Base-by-base conservation (phyloP, 92 coral and sea anemone species). In the Heliopora coerulea region DNA sequence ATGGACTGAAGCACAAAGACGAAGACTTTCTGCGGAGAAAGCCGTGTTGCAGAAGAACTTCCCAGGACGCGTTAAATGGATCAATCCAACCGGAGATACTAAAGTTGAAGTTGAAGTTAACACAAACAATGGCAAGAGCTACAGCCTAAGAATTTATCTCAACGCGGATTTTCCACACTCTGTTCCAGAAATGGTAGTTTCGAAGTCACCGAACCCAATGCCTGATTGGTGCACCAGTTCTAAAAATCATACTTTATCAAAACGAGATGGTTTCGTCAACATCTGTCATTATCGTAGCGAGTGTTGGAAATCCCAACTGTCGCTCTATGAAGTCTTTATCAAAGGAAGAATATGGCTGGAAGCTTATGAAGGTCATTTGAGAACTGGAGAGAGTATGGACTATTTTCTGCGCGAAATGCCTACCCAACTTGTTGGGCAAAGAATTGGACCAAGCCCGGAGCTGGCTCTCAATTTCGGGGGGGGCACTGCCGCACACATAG, bases 141-240 rank as follows among this genome's bases (percentile, higher is more conserved):
- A 90, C 70, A 60, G 61, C 6, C 78, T 90, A 39, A 74, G 89
- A 56, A 46, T 87, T 17, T 87, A 82, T 48, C 54, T 90, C 20
- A 88, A 86, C 21, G 23, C 17, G 4, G 96, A 90, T 79, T 90
- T 70, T 56, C 96, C 91, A n/a, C 87, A 90, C 70, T 80, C 86
- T 9, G 68, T 85, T 52, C 96, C 96, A 29, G 64, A 23, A 0
- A 62, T 90, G 88, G 88, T 87, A 0, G 87, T 90, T 34, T 64
- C 56, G 12, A 48, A 72, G n/a, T 88, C 91, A 20, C 74, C 80
- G 41, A 67, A 34, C 30, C 72, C 60, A 7, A 68, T 68, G 75
- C 75, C 75, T 17, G 49, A 49, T 25, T 49, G 75, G 60, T 34
- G 13, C 0, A 33, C 14, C 28, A 17, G 50, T 26, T 3, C 26